Percentiles rank a stretch among this genome's conserved stretches.
These are phyloP conservation scores for Morpho helenor DNA, from an alignment of 2,888 invertebrate genomes.

Conservation along the genomic window DNA sequence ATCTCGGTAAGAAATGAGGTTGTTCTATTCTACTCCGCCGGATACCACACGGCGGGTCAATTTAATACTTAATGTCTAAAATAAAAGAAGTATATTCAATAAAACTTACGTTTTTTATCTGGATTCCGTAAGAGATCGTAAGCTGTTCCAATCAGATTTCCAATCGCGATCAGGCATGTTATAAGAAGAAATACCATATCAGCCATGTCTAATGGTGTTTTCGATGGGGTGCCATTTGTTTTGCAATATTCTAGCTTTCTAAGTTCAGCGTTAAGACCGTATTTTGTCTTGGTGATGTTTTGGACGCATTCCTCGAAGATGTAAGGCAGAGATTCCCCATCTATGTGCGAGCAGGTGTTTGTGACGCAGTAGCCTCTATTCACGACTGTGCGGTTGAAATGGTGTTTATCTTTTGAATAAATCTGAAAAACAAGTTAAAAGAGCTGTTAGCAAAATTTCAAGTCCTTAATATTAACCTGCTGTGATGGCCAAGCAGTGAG, in stretches of 20 bases:
- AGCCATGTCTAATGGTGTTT: constrained; percentile 22
- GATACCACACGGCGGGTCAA: too few relatives aligned
- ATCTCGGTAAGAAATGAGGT: too few relatives aligned
- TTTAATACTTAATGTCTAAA: not conserved
- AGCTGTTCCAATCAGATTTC: constrained; percentile 28
- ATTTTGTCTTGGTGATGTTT: constrained; percentile 24
- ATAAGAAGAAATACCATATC: constrained; percentile 26
- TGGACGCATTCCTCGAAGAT: constrained; percentile 31
- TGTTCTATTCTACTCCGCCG: too few relatives aligned
- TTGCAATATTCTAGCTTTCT: constrained; percentile 30
- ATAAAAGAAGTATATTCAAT: not conserved
- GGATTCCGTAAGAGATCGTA: constrained; percentile 27
- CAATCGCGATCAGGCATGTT: constrained; percentile 23
- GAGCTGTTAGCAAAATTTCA: too few relatives aligned
- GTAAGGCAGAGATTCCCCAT: constrained; percentile 10
- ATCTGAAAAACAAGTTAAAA: constrained; percentile 20
- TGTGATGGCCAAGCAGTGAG: too few relatives aligned
- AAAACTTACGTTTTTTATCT: constrained; percentile 30
- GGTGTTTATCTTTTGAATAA: constrained; percentile 22
- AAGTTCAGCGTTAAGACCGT: constrained; percentile 27
- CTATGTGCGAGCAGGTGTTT: constrained; percentile 27
- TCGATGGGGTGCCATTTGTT: constrained; percentile 14
- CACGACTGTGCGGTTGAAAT: constrained; percentile 34
- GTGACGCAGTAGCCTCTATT: constrained; percentile 35
- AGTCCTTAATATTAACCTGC: too few relatives aligned